Percentiles rank a stretch among this genome's conserved stretches.
These are phyloP conservation scores for Brachycybe producta DNA, from an alignment of 2,888 invertebrate species.

Conservation along the genomic window DNA sequence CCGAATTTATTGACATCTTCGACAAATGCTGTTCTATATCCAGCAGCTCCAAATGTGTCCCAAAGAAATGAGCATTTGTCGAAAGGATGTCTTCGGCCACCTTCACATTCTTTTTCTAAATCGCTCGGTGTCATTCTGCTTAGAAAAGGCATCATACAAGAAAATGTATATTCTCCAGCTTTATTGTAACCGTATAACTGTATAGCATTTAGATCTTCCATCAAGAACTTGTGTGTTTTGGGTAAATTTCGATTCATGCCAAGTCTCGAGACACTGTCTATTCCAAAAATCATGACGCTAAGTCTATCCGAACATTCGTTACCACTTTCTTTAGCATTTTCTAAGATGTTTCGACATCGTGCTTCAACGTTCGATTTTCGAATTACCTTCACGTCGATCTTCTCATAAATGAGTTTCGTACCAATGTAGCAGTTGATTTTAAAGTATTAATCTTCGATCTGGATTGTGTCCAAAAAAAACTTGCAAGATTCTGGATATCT, in stretches of 20 bases:
- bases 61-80: conserved; percentile 23
- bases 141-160: not conserved
- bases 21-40: conserved; percentile 52
- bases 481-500: too few species aligned
- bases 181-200: conserved; percentile 56
- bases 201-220: conserved; percentile 51
- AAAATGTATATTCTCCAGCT: conserved; percentile 17
- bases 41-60: conserved; percentile 20
- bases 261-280: conserved; percentile 70
- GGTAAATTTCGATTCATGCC: conserved; percentile 65
- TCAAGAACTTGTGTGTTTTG: conserved; percentile 50
- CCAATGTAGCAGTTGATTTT: conserved; percentile 5
- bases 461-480: too few species aligned
- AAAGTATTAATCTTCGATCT: too few species aligned
- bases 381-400: not conserved
- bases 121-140: conserved; percentile 20
- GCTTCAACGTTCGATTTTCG: conserved; percentile 7
- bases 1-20: conserved; percentile 61
- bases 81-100: conserved; percentile 19
- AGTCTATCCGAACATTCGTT: conserved; percentile 27
- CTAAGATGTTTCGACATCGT: not conserved
- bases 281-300: conserved; percentile 63
- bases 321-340: not conserved
- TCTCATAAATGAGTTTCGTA: not conserved
- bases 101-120: not conserved